phyloP scores from a whole-genome alignment of 2,888 invertebrate genomes.

The Zygogramma bicolorata region DNA sequence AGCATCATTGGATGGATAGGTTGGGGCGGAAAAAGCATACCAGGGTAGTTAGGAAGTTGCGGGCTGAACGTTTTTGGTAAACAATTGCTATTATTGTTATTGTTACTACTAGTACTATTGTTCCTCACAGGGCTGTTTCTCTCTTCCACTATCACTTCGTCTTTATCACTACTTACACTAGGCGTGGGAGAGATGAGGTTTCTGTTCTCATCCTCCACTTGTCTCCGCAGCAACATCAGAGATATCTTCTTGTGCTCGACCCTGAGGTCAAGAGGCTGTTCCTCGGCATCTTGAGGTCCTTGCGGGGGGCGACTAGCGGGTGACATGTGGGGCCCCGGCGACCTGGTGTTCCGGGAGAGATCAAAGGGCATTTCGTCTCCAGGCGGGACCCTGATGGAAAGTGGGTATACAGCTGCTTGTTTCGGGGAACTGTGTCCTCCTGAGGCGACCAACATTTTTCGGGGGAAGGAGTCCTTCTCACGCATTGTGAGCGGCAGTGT shows the following conservation, averaged over 20 bases:
- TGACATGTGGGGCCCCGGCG: conserved; percentile 71
- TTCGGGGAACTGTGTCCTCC: conserved; percentile 77
- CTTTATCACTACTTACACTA: conserved; percentile 63
- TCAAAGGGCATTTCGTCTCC: conserved; percentile 75
- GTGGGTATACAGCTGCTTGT: conserved; percentile 80
- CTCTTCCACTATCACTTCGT: conserved; percentile 60
- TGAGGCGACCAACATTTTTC: conserved; percentile 80
- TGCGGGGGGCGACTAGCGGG: conserved; percentile 71
- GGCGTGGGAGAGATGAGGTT: conserved; percentile 79
- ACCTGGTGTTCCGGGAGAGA: conserved; percentile 69
- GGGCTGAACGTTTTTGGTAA: conserved; percentile 60
- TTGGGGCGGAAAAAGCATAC: conserved; percentile 72
- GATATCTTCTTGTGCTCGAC: conserved; percentile 83
- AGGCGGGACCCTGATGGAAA: conserved; percentile 72
- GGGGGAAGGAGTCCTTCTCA: conserved; percentile 92
- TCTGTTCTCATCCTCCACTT: conserved; percentile 88
- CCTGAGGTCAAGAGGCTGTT: conserved; percentile 90
- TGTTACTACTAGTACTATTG: conserved; percentile 49
- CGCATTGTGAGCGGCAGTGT: conserved; percentile 77
- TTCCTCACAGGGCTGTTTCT: conserved; percentile 56
- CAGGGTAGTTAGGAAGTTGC: conserved; percentile 64
- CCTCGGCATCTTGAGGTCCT: conserved; percentile 69
- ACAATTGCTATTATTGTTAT: conserved; percentile 47
- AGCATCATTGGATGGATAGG: conserved; percentile 79
- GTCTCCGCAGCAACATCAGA: conserved; percentile 65